Evolutionary conservation across 2,113 vertebrate species (phyloP).

Genomic region (Numenius arquata): DNA sequence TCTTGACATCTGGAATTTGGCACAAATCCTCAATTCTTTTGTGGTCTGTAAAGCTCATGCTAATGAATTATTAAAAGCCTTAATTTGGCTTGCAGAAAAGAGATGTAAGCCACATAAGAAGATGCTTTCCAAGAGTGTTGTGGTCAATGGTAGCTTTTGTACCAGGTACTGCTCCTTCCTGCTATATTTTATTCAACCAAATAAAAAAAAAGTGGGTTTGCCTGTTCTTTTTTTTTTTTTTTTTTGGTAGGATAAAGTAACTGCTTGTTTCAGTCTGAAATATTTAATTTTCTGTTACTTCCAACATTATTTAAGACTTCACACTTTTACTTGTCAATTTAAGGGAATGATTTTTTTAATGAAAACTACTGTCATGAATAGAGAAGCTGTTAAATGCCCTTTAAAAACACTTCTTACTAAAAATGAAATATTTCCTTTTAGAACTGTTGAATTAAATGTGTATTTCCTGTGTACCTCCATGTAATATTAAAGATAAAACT

Average conservation of each 20-base stretch:
- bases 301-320: not conserved
- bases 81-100: not conserved
- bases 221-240: not conserved
- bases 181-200: not conserved
- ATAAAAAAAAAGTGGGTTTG: not conserved
- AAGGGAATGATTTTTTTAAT: rapidly evolving
- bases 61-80: not conserved
- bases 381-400: not conserved
- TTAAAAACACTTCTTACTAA: not conserved
- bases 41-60: not conserved
- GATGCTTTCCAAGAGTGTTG: not conserved
- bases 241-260: not conserved
- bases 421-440: not conserved
- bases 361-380: not conserved
- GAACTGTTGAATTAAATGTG: not conserved
- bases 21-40: not conserved
- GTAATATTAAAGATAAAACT: not conserved
- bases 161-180: not conserved
- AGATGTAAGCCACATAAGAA: not conserved
- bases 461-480: not conserved
- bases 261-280: not conserved
- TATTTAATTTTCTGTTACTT: not conserved
- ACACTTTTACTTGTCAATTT: not conserved
- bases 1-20: not conserved
- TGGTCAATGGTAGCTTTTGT: not conserved